Conservation (phyloP, 2,113 vertebrate genomes). For the Cnemophilus loriae region DNA sequence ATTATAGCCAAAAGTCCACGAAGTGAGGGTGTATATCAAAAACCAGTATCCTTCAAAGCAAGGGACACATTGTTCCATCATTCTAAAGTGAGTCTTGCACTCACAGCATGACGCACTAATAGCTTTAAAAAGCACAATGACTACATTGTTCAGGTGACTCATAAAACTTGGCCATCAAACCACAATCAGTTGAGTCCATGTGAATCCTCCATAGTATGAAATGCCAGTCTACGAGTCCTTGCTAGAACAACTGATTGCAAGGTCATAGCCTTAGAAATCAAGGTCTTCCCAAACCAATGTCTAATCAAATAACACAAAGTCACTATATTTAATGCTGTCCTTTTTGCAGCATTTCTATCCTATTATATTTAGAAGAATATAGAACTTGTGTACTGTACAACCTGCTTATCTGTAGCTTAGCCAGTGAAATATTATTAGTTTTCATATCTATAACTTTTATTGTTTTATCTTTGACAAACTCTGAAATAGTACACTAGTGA, state of each 20-base stretch:
- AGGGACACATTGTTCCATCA: not conserved
- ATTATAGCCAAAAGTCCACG: not conserved
- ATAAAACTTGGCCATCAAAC: not conserved
- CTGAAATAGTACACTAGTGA: slow-evolving; percentile 71
- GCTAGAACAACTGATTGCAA: not conserved
- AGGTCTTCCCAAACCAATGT: not conserved
- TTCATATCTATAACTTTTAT: slow-evolving; percentile 69
- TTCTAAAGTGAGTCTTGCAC: not conserved
- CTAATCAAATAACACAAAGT: slow-evolving; percentile 1
- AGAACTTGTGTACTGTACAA: not conserved
- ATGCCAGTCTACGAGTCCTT: not conserved
- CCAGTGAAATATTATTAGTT: slow-evolving; percentile 68
- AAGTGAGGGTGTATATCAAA: not conserved
- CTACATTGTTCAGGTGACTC: not conserved
- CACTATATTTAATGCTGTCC: not conserved
- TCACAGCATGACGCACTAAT: not conserved
- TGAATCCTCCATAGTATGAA: not conserved
- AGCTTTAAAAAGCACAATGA: not conserved
- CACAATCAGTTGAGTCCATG: not conserved
- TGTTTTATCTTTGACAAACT: slow-evolving; percentile 75
- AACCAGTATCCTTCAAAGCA: not conserved
- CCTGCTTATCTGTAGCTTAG: slow-evolving; percentile 53
- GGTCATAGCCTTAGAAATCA: slow-evolving; percentile 25
- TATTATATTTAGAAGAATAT: slow-evolving; percentile 8
- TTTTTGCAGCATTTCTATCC: not conserved